These are phyloP conservation scores for Tenebrio molitor DNA, from an alignment of 1,140 invertebrate genomes.

Conservation along the genomic window DNA sequence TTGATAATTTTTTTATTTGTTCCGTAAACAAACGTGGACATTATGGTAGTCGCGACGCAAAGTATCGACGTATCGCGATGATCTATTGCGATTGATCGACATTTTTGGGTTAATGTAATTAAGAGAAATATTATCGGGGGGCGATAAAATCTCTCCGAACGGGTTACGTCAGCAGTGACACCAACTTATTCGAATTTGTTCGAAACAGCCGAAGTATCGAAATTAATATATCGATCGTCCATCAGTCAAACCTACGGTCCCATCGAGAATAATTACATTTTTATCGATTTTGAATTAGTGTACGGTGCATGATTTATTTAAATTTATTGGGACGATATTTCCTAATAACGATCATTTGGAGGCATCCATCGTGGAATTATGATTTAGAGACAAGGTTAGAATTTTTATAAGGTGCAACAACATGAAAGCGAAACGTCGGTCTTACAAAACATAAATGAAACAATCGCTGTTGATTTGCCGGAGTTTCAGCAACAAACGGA, in stretches of 20 bases:
- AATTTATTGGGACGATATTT: slow-evolving; percentile 30
- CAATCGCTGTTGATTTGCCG: slow-evolving; percentile 26
- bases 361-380: slow-evolving; percentile 33
- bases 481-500: slow-evolving; percentile 15
- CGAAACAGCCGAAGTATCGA: background rate
- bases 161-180: background rate
- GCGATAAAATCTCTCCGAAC: background rate
- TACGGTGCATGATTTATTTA: slow-evolving; percentile 30
- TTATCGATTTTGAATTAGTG: slow-evolving; percentile 35
- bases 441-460: slow-evolving; percentile 29
- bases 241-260: background rate
- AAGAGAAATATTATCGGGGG: background rate
- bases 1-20: slow-evolving; percentile 20
- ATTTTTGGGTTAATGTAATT: slow-evolving; percentile 12
- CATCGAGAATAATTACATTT: slow-evolving; percentile 31
- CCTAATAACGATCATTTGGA: slow-evolving; percentile 39
- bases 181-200: too few relatives aligned
- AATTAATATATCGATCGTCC: background rate
- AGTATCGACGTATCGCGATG: background rate
- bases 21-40: slow-evolving; percentile 11
- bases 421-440: slow-evolving; percentile 31
- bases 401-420: slow-evolving; percentile 39
- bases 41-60: background rate
- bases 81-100: background rate
- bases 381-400: slow-evolving; percentile 36